These are phyloP conservation scores for Forbesichthys agassizii DNA, from an alignment of 2,113 vertebrate genomes.

Conservation along the genomic window DNA sequence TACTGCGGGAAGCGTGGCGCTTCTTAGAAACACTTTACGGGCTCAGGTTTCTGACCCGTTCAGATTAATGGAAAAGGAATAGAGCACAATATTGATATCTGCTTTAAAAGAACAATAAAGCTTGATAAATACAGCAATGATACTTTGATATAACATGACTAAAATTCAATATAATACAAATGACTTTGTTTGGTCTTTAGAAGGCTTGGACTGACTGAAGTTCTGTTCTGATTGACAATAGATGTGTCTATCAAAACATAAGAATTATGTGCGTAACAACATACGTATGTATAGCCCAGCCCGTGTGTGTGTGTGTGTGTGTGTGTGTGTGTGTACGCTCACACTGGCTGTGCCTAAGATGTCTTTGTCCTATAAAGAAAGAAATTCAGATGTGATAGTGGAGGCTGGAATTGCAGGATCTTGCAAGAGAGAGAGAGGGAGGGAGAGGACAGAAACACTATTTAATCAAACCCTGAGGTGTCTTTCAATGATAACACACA, in stretches of 20 bases:
- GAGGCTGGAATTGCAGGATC: slow-evolving; percentile 23
- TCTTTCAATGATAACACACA: neutral
- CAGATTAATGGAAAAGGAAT: slow-evolving; percentile 18
- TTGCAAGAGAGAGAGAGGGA: neutral
- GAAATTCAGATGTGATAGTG: slow-evolving; percentile 25
- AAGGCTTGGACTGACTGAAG: neutral
- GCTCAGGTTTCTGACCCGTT: slow-evolving; percentile 24
- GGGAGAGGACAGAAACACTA: slow-evolving; percentile 14
- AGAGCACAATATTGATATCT: neutral
- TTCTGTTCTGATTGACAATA: neutral
- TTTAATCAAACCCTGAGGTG: neutral
- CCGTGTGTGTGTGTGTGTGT: neutral
- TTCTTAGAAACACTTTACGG: slow-evolving; percentile 30
- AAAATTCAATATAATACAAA: slow-evolving; percentile 3
- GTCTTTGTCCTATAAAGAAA: neutral
- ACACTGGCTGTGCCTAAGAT: slow-evolving; percentile 6
- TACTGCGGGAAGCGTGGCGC: slow-evolving; percentile 28
- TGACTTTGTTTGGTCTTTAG: neutral
- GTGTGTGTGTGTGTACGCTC: slow-evolving; percentile 10
- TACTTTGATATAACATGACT: neutral
- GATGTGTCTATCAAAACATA: neutral
- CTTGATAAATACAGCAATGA: neutral
- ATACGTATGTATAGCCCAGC: too few species aligned
- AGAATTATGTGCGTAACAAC: too few species aligned
- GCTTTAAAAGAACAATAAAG: neutral